These are phyloP conservation scores for Psammodynastes pulverulentus DNA, from an alignment of 2,113 vertebrate species.

Conservation along the genomic window DNA sequence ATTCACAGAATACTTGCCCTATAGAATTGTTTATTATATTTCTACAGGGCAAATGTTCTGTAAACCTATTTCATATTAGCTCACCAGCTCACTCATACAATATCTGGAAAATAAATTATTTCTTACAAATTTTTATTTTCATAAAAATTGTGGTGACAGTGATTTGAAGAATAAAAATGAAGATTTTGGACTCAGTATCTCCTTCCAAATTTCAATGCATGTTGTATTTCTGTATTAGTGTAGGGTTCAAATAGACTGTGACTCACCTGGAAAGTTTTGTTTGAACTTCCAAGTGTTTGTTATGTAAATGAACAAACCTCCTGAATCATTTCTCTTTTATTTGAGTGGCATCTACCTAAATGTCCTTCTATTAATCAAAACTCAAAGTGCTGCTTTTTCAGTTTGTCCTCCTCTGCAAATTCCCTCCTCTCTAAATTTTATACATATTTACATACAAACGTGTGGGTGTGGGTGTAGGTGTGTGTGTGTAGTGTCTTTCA, in stretches of 20 bases:
- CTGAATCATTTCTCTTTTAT: background rate
- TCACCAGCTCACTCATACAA: background rate
- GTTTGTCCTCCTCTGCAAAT: too few relatives aligned
- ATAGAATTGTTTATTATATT: background rate
- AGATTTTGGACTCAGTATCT: background rate
- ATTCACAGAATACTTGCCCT: background rate
- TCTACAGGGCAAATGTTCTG: background rate
- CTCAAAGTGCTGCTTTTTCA: background rate
- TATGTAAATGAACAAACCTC: background rate
- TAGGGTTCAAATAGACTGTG: background rate
- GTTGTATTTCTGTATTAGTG: background rate
- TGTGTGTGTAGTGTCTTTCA: background rate
- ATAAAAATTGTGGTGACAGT: background rate
- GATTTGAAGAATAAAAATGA: background rate
- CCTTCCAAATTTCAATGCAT: background rate
- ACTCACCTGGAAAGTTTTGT: background rate
- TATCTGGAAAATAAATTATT: background rate
- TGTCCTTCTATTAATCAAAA: background rate
- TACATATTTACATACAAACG: too few relatives aligned
- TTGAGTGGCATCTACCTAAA: background rate
- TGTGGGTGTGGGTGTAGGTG: too few relatives aligned
- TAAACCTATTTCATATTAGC: background rate
- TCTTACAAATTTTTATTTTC: background rate
- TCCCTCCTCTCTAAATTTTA: too few relatives aligned
- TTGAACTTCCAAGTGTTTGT: background rate